Evolutionary conservation across 1,140 invertebrate species (phyloP), one percentile per base, ranked within the genome.

Genomic region (Sitodiplosis mosellana): DNA sequence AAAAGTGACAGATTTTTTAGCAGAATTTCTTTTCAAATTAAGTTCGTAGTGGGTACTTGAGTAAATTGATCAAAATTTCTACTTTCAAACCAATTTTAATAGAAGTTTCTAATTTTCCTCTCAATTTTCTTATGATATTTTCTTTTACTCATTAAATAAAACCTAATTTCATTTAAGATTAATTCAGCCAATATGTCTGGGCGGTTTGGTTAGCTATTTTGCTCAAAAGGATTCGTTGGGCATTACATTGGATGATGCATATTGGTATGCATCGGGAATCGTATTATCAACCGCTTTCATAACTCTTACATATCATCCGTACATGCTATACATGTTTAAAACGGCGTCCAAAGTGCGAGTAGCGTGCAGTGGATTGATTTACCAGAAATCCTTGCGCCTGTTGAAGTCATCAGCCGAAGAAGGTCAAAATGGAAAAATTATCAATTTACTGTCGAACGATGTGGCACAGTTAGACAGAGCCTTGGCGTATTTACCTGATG

Each of bases 361-460:
- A 1, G 82, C 78, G 0, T 79, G 80, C 51, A 87, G 82, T 47
- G 81, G 83, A 0, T 60, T 91, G 0, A 78, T 91, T 46, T 92
- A 89, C 58, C 76, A 81, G 61, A 86, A 91, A 75, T 78, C 34
- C 2, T 57, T 81, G 37, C 66, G 65, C 52, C 55, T 80, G 0
- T 76, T 73, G 5, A 71, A 70, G 52, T 73, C 70, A 17, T 78
- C 83, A n/a, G 63, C 87, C n/a, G 77, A 76, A 0, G 75, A 83
- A 60, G 86, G 83, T 1, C 78, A 87, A 1, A 70, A 80, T 3
- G 88, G 87, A 0, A 83, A 88, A 59, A 82, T 89, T 46, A 80
- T 93, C 1, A 94, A 92, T 63, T 69, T 93, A 1, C 62, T 92
- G 45, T 88, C 87, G 1, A 92, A 90, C 49, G 87, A 92, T 57